Conservation (phyloP, 2,888 invertebrate genomes). For the Cryptophagus acutangulus region DNA sequence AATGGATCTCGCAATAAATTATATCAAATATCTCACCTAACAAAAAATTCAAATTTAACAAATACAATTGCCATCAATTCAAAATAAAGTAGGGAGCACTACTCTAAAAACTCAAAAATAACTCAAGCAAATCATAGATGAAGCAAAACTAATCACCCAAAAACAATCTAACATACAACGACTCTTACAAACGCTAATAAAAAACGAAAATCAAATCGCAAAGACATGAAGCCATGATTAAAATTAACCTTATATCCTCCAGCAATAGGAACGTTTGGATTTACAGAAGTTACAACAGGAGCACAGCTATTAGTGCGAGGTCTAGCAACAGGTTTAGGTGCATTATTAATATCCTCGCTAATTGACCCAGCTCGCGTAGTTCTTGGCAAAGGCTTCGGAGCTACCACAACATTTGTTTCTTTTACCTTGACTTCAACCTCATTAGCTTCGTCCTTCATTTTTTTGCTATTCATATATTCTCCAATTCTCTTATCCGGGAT, state of each 20-base stretch:
- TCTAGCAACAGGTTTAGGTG: constrained; percentile 62
- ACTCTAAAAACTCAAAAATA: too few species aligned
- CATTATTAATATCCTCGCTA: constrained; percentile 57
- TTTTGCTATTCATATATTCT: constrained; percentile 34
- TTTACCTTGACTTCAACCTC: constrained; percentile 49
- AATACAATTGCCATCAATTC: constrained; percentile 9
- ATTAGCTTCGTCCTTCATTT: constrained; percentile 43
- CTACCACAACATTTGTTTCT: constrained; percentile 40
- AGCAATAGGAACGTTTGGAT: constrained; percentile 49
- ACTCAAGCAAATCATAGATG: too few species aligned
- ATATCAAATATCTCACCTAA: constrained; percentile 2
- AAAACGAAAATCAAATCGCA: not conserved
- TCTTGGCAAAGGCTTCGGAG: constrained; percentile 77
- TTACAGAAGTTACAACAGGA: constrained; percentile 58
- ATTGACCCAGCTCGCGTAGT: constrained; percentile 67
- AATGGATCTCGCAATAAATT: too few species aligned
- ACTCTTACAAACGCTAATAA: not conserved
- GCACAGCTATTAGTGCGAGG: constrained; percentile 61
- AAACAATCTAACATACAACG: constrained; percentile 1
- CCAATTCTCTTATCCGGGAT: constrained; percentile 21
- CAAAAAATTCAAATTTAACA: constrained; percentile 8
- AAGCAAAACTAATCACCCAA: too few species aligned
- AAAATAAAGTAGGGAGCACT: constrained; percentile 1
- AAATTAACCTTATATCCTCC: constrained; percentile 76
- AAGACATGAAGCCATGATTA: too few species aligned